These are phyloP conservation scores for Pangasius krempfi DNA, from an alignment of 2,797 vertebrate genomes.

Conservation along the genomic window DNA sequence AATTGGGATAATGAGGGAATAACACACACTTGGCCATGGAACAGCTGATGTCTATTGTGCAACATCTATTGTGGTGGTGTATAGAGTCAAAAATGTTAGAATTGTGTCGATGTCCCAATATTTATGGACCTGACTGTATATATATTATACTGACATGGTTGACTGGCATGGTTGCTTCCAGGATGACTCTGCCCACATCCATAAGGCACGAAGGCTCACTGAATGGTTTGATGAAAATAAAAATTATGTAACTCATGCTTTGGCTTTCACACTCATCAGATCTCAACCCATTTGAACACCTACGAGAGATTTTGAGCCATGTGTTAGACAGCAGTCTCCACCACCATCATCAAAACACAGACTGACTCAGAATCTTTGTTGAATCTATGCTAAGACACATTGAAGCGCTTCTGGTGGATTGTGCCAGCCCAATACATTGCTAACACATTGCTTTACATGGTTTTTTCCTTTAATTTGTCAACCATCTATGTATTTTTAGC, in stretches of 20 bases:
- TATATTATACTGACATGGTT: too few relatives aligned
- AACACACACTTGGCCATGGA: too few relatives aligned
- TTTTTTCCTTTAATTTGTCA: neutral
- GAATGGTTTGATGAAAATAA: neutral
- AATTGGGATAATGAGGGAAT: too few relatives aligned
- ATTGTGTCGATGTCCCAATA: too few relatives aligned
- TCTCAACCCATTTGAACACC: neutral
- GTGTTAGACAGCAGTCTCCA: neutral
- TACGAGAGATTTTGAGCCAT: neutral
- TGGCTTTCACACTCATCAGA: neutral
- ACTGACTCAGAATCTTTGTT: neutral
- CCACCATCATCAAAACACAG: neutral
- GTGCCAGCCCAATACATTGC: neutral
- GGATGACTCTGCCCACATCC: neutral
- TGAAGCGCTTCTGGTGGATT: too few relatives aligned
- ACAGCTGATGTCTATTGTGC: too few relatives aligned
- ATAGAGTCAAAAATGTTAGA: too few relatives aligned
- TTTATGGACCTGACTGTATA: too few relatives aligned
- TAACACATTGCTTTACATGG: neutral
- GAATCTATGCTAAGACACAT: too few relatives aligned
- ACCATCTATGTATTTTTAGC: neutral
- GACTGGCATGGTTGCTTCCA: neutral
- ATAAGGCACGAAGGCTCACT: neutral
- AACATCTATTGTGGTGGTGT: too few relatives aligned
- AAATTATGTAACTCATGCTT: neutral